These are phyloP conservation scores for Chelonus insularis DNA, from an alignment of 1,140 invertebrate species.

Conservation along the genomic window DNA sequence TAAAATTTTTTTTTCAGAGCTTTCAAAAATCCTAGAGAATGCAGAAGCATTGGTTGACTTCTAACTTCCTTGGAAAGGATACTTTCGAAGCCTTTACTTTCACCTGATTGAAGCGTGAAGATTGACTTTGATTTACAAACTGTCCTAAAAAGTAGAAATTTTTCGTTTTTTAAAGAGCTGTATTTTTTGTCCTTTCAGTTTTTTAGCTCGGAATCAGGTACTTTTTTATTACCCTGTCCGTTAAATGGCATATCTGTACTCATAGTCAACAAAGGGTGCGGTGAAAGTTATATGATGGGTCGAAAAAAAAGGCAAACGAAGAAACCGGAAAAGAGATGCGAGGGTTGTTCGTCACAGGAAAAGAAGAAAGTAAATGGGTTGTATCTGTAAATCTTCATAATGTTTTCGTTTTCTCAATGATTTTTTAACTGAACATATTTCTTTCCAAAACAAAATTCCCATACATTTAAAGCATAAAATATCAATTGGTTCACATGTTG, in stretches of 20 bases:
- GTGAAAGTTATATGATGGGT: conserved; percentile 44
- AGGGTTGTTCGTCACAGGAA: conserved; percentile 9
- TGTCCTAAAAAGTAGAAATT: conserved; percentile 18
- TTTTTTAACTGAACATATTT: no score
- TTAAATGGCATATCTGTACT: no score
- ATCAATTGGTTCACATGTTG: no score
- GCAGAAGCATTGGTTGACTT: no score
- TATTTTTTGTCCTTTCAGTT: conserved; percentile 28
- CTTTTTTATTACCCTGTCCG: conserved; percentile 40
- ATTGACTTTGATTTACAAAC: conserved; percentile 41
- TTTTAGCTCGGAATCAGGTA: conserved; percentile 38
- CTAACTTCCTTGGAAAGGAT: no score
- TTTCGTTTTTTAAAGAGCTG: neutral
- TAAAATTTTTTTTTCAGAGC: no score
- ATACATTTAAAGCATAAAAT: no score
- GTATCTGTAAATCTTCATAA: neutral
- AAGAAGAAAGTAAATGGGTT: neutral
- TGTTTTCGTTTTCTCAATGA: no score
- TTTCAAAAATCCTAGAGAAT: no score
- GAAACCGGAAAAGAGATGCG: no score
- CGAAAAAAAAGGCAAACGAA: no score
- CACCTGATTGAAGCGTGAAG: conserved; percentile 29
- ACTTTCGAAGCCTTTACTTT: conserved; percentile 49
- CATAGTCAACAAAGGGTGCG: conserved; percentile 50
- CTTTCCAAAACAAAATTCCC: no score